Percentiles rank a stretch among this genome's conserved stretches.
These are phyloP conservation scores for Notarius quadriscutis DNA, from an alignment of 2,113 vertebrate species.

Conservation along the genomic window DNA sequence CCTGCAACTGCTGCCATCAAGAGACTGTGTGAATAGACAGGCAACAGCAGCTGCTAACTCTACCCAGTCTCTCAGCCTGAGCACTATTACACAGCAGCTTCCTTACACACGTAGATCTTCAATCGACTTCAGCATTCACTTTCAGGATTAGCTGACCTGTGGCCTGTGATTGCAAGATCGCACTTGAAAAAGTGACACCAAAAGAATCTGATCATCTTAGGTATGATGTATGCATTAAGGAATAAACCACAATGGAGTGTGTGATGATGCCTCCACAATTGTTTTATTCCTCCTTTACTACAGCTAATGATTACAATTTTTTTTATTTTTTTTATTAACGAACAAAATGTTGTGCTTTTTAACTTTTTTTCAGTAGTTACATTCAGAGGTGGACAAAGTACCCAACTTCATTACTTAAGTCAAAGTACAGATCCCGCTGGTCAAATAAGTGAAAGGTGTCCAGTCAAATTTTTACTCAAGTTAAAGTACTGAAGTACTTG, in stretches of 20 bases:
- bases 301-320: not conserved
- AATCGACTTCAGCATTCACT: not conserved
- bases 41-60: slow-evolving; percentile 64
- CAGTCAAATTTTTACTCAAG: too few relatives aligned
- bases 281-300: not conserved
- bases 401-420: too few relatives aligned
- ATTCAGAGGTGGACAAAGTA: too few relatives aligned
- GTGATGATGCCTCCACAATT: not conserved
- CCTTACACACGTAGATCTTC: not conserved
- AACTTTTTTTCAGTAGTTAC: not conserved
- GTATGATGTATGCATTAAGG: not conserved
- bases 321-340: not conserved
- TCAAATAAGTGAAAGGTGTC: too few relatives aligned
- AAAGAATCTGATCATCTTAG: not conserved
- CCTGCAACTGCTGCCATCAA: slow-evolving; percentile 60
- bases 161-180: not conserved
- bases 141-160: too few relatives aligned
- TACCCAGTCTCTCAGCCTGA: slow-evolving; percentile 14
- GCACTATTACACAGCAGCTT: not conserved
- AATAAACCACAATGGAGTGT: not conserved
- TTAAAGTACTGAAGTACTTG: too few relatives aligned
- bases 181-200: not conserved
- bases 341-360: not conserved
- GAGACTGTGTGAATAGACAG: slow-evolving; percentile 66
- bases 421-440: too few relatives aligned